Base-by-base conservation (phyloP, 2,888 invertebrate species). In the Drosophila borealis region DNA sequence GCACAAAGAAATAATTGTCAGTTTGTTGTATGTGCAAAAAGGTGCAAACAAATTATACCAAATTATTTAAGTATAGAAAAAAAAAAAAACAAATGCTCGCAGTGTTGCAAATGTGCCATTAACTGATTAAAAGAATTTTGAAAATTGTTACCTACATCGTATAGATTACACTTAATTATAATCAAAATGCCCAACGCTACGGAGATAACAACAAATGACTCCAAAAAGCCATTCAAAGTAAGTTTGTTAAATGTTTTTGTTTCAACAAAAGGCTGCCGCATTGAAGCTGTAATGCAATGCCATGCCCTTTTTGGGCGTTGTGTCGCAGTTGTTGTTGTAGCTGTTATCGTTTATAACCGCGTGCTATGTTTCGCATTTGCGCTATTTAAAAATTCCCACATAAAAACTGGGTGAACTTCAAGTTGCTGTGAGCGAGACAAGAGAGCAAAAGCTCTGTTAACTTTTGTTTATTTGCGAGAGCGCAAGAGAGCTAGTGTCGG, bases 391-490 rank as follows among this genome's bases (percentile, higher is more conserved):
- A 66, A 64, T 63, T 37, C 53, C 37, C 56, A 54, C 51, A 74
- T 61, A 61, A 79, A 85, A 83, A 88, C 80, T 86, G 83, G 88
- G 88, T 83, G 88, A 83, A 88, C 86, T 78, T 77, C 19, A 63
- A 67, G 74, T 57, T 60, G 51, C 55, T 55, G 51, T 49, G 64
- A 45, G 49, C 51, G 46, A 14, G 59, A 25, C 36, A 54, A 51
- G 55, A 71, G 73, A 49, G 62, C 44, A 55, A 50, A 74, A 68
- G 69, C 75, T 76, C 36, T 75, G 78, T 78, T 78, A 78, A 68
- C 29, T 21, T 44, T 63, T 78, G 76, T 76, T 78, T 78, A 69
- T 44, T 49, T 69, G 57, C 8, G 61, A 74, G 70, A 54, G 70
- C 48, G 29, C 2, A 29, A 42, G 41, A 37, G 34, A 25, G 25